These are phyloP conservation scores for Catamblyrhynchus diadema DNA, from an alignment of 2,797 vertebrate genomes.

Conservation along the genomic window DNA sequence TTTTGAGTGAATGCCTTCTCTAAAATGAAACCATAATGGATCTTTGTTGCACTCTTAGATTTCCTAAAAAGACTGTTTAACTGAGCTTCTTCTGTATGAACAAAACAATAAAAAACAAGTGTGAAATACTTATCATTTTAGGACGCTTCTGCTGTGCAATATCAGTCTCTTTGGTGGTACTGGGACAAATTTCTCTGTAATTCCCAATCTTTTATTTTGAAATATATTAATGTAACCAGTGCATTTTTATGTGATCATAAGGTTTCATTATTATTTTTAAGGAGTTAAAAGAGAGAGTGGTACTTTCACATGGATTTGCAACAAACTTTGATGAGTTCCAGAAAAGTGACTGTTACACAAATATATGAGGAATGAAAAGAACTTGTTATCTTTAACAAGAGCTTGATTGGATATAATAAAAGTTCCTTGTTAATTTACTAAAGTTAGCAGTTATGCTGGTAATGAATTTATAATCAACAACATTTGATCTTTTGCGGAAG, in stretches of 20 bases:
- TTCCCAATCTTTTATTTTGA: neutral
- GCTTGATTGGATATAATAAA: conserved; percentile 57
- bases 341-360: conserved; percentile 52
- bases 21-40: conserved; percentile 15
- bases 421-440: conserved; percentile 62
- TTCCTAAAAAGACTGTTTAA: conserved; percentile 1
- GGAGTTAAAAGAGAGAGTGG: conserved; percentile 46
- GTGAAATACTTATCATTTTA: neutral
- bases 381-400: conserved; percentile 70
- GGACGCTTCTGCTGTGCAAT: neutral
- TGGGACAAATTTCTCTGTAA: neutral
- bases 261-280: conserved; percentile 27
- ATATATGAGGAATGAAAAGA: conserved; percentile 51
- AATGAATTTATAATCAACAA: conserved; percentile 67
- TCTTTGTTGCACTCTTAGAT: conserved; percentile 8
- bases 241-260: neutral
- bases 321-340: conserved; percentile 57
- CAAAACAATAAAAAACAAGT: neutral
- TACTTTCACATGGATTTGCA: conserved; percentile 16
- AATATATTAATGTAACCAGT: conserved; percentile 11
- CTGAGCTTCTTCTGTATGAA: neutral
- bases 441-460: conserved; percentile 57
- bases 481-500: conserved; percentile 60
- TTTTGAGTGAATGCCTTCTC: conserved; percentile 38
- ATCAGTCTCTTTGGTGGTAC: neutral